Evolutionary conservation across 2,888 invertebrate genomes (phyloP), one percentile per base, ranked within the genome.

Genomic region (Xestoiulus laeticollis): DNA sequence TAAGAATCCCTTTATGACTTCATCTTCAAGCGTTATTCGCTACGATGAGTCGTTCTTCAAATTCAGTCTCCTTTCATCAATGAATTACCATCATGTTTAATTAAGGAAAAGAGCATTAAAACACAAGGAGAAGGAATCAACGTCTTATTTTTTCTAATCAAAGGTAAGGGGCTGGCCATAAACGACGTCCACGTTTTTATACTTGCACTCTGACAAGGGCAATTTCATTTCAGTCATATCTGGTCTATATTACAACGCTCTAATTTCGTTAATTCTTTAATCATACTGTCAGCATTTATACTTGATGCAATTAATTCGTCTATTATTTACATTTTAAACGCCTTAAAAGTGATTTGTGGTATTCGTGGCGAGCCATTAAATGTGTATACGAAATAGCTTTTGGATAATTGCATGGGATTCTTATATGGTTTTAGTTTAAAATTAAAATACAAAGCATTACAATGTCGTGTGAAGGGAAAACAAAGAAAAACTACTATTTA

Each of bases 1-100:
- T 32, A 78, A 78, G 78, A 78, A 78, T 78, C 78, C 78, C 78
- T 78, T 78, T 78, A 78, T 78, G 78, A 30, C 78, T 78, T 78
- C 78, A 78, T 78, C 78, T 32, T 16, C 4, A 30, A 19, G 14
- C 26, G 14, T 78, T 78, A 78, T 78, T 26, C 8, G 78, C 26
- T 78, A 30, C 30, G 78, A 30, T 32, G 30, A 78, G 30, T 14
- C 30, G 78, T 32, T 78, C 30, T 78, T 78, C 78, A 32, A 26
- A 30, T 32, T 32, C 30, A 78, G 78, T 78, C 30, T 30, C 78
- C 78, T 78, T 78, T 78, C 78, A 78, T 78, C 78, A 30, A 78
- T 78, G 78, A 78, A 78, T 78, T 78, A 78, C 26, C 78, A 32
- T 78, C 78, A 78, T 78, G 78, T 78, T 78, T 78, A 78, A 78